phyloP scores from a whole-genome alignment of 2,888 invertebrate species.

The Apantesis nais region DNA sequence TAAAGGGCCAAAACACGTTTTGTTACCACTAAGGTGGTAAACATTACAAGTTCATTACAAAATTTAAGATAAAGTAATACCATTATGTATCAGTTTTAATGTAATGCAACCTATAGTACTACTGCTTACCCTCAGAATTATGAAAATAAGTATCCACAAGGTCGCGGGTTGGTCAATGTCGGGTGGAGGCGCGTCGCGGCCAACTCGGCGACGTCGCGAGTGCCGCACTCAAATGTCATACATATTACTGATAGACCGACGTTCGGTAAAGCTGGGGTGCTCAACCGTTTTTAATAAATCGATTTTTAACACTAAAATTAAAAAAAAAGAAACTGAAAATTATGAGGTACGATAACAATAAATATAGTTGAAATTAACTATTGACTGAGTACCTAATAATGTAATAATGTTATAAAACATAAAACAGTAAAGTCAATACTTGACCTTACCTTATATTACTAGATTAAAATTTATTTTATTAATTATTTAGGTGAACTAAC shows the following conservation, averaged over 20 bases:
- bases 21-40: neutral
- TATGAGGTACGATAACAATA: too few relatives aligned
- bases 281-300: slow-evolving; percentile 59
- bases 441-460: too few relatives aligned
- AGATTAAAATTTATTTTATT: neutral
- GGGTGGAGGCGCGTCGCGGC: slow-evolving; percentile 52
- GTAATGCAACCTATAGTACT: neutral
- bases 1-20: too few relatives aligned
- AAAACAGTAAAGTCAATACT: too few relatives aligned
- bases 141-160: slow-evolving; percentile 38
- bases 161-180: slow-evolving; percentile 55
- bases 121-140: slow-evolving; percentile 22
- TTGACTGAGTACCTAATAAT: too few relatives aligned
- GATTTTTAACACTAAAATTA: neutral
- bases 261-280: slow-evolving; percentile 57
- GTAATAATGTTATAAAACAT: too few relatives aligned
- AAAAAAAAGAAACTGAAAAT: neutral
- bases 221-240: slow-evolving; percentile 79
- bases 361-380: too few relatives aligned
- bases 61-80: neutral
- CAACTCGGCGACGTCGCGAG: slow-evolving; percentile 60
- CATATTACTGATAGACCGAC: slow-evolving; percentile 70
- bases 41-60: neutral
- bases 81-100: neutral
- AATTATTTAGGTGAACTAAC: neutral